phyloP scores from a whole-genome alignment of 1,140 invertebrate genomes.

The silkworm (Bombyx mori) region ASM3026992v2 NC_085131.1:5957001-5957500 shows the following conservation, averaged over 20 bases:
- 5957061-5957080: too few species aligned
- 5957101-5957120: not conserved
- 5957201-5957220: constrained; percentile 70
- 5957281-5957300: constrained; percentile 72
- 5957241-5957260: constrained; percentile 64
- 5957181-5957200: constrained; percentile 69
- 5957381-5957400: too few species aligned
- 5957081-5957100: too few species aligned
- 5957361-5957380: constrained; percentile 55
- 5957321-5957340: constrained; percentile 83
- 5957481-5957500: too few species aligned
- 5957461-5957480: too few species aligned
- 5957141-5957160: not conserved
- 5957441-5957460: too few species aligned
- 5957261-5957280: constrained; percentile 37
- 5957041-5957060: too few species aligned
- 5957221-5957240: constrained; percentile 70
- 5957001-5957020: too few species aligned
- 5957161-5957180: constrained; percentile 22
- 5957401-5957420: too few species aligned
- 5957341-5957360: constrained; percentile 50
- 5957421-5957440: too few species aligned
- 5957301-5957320: constrained; percentile 84
- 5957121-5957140: not conserved
- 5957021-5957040: too few species aligned